phyloP scores from a whole-genome alignment of 2,888 invertebrate species.

The Apodemia hepburni region DNA sequence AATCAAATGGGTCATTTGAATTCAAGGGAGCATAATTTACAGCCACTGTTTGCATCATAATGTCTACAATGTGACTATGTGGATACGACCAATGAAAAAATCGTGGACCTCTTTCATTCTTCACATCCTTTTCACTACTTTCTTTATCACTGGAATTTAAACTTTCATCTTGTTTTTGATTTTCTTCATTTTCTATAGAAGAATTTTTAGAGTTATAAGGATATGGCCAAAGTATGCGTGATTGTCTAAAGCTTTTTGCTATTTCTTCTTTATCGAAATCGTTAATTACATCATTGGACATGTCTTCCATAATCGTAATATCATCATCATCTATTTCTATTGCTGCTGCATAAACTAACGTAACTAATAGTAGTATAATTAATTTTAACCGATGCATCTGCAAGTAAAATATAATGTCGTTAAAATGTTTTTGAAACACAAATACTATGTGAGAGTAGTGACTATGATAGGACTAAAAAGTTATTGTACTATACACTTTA shows the following conservation, averaged over 20 bases:
- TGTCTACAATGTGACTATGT: conserved; percentile 58
- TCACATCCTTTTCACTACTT: background rate
- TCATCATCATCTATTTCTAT: conserved; percentile 42
- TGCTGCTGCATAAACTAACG: conserved; percentile 30
- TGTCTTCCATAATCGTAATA: conserved; percentile 43
- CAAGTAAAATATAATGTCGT: conserved; percentile 11
- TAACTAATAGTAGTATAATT: conserved; percentile 23
- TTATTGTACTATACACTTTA: too few species aligned
- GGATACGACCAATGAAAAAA: conserved; percentile 41
- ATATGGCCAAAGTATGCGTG: conserved; percentile 55
- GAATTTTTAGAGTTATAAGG: conserved; percentile 42
- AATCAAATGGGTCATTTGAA: conserved; percentile 60
- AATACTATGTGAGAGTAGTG: too few species aligned
- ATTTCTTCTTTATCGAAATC: conserved; percentile 29
- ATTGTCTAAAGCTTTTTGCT: conserved; percentile 36
- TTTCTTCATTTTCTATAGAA: conserved; percentile 23
- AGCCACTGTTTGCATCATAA: conserved; percentile 57
- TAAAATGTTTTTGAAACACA: too few species aligned
- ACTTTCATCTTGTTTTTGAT: conserved; percentile 11
- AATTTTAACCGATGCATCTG: conserved; percentile 43
- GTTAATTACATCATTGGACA: conserved; percentile 31
- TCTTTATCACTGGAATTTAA: background rate
- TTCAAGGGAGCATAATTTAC: conserved; percentile 48
- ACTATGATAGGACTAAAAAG: too few species aligned
- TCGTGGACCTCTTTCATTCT: background rate